Base-by-base conservation (phyloP, 1,140 invertebrate species). In the Saccostrea cuccullata region DNA sequence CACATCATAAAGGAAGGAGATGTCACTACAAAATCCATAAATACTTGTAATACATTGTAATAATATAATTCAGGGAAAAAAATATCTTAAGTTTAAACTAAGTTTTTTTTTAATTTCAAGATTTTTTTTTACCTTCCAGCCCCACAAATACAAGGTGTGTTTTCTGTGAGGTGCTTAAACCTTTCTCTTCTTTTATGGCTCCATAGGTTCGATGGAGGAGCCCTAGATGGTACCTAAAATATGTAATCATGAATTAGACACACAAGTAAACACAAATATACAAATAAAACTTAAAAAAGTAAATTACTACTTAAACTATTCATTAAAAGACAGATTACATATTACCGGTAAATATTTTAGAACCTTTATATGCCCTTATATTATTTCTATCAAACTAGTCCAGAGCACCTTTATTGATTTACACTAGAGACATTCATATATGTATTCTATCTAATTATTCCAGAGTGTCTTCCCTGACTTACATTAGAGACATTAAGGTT, bases 1-100 rank as follows among this genome's bases (percentile, higher is more conserved):
- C 2, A 94, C 93, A 92, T 95, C 95, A 90, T 95, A 95, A 55
- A 95, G 89, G 87, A 95, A 95, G 23, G 95, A 95, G 11, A 95
- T 95, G 87, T 95, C 95, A 67, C 94, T 95, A 55, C 15, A 83
- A 83, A 17, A 13, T 17, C 13, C 20, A 36, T 0, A 60, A 60
- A 17, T 60, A 60, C 2, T 60, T 13, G 58, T 60, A 13, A 0
- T 60, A 12, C 1, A 17, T 4, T 17, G 20, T 60, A 60, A 13
- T 60, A 60, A 0, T 2, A 77, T 77, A 15, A 26, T 5, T 77
- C 73, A 36, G 15, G 8, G n/a, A n/a, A 36, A 82, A 47, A 47
- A 30, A 1, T 17, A 23, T 11, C 40, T 47, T 3, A 2, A 6
- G 6, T 8, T 47, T 6, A 47, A 47, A 47, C 47, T 47, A 6